Conservation (phyloP, 2,797 vertebrate species). For the Triplophysa yarkandensis region DNA sequence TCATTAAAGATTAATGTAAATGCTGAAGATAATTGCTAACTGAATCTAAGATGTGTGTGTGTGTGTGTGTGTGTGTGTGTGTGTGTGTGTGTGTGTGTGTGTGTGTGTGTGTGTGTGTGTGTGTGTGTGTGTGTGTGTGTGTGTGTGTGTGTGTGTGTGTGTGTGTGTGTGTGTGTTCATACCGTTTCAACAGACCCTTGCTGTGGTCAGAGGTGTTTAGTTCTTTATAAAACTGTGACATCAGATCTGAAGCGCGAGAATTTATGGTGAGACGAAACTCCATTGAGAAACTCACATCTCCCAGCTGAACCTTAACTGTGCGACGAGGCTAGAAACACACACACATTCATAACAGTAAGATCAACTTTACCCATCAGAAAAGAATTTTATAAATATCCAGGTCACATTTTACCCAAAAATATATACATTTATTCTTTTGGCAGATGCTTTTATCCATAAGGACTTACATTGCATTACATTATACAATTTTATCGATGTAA, state of each 20-base stretch:
- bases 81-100: too few species aligned
- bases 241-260: constrained; percentile 79
- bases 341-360: not conserved
- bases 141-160: too few species aligned
- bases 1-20: too few species aligned
- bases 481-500: too few species aligned
- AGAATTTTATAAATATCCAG: not conserved
- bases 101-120: too few species aligned
- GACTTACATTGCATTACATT: too few species aligned
- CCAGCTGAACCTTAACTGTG: constrained; percentile 80
- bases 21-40: too few species aligned
- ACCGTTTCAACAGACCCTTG: constrained; percentile 73
- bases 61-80: too few species aligned
- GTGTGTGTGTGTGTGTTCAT: not conserved
- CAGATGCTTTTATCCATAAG: too few species aligned
- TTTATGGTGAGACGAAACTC: constrained; percentile 77
- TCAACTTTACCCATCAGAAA: not conserved
- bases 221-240: constrained; percentile 79
- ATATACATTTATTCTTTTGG: too few species aligned
- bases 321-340: constrained; percentile 72
- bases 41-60: too few species aligned
- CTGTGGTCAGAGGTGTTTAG: constrained; percentile 72
- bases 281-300: constrained; percentile 77
- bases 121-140: too few species aligned
- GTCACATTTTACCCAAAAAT: not conserved